Base-by-base conservation (phyloP, 2,888 invertebrate genomes). In the Dimorphilus gyrociliatus region DNA sequence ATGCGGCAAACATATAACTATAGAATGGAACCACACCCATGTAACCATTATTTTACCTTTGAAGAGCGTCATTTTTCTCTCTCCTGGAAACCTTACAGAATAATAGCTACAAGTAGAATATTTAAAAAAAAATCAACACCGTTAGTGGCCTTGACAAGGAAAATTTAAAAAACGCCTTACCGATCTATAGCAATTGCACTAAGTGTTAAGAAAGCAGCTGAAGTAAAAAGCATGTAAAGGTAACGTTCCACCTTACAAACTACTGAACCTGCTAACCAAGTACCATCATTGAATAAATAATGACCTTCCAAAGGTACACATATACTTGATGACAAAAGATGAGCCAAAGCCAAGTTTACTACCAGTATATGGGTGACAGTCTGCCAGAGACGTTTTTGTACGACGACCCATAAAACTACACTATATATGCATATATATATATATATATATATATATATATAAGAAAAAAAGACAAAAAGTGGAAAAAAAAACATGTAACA, bases 91-190 rank as follows among this genome's bases (percentile, higher is more conserved):
- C 12, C 29, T 30, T 23, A 30, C 34, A 10, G 26, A 26, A 13
- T 30, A 34, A 27, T 30, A 34, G 27, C 34, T 34, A 17, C 16
- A 27, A 18, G n/a, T n/a, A n/a, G n/a, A n/a, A n/a, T n/a, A n/a
- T n/a, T n/a, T n/a, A n/a, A n/a, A n/a, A n/a, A n/a, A n/a, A n/a
- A n/a, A n/a, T n/a, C n/a, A n/a, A n/a, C n/a, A n/a, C n/a, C n/a
- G n/a, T n/a, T n/a, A n/a, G n/a, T n/a, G n/a, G n/a, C n/a, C n/a
- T n/a, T n/a, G n/a, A n/a, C n/a, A n/a, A n/a, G n/a, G n/a, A n/a
- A n/a, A n/a, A n/a, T n/a, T n/a, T 15, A 4, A 13, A 21, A 30
- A 24, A 30, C 7, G 25, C 14, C 24, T 18, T 18, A 33, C 33
- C 33, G 29, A 8, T 33, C 33, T n/a, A 33, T 25, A 21, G 33